Conservation (phyloP, 2,797 vertebrate species). For the Dicrostonyx torquatus region DNA sequence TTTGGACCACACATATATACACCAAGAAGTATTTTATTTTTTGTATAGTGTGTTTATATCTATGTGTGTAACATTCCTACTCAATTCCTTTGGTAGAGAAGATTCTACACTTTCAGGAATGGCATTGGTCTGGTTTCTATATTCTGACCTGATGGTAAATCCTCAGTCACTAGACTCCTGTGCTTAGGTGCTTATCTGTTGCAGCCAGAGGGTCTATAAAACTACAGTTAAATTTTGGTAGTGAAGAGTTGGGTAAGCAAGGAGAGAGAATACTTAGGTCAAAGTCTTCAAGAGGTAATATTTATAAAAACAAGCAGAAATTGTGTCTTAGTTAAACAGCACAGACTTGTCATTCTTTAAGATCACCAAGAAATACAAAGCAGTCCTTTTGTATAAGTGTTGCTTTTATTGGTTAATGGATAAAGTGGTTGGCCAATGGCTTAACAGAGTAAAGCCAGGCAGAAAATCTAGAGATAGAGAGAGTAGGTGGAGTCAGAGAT, state of each 20-base stretch:
- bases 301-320: not conserved
- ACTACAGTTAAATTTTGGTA: not conserved
- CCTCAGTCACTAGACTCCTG: not conserved
- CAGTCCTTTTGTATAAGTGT: not conserved
- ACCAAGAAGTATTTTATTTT: not conserved
- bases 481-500: too few species aligned
- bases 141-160: not conserved
- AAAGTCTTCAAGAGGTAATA: slow-evolving; percentile 12
- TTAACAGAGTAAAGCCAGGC: too few species aligned
- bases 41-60: not conserved
- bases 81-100: slow-evolving; percentile 53
- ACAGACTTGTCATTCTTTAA: slow-evolving; percentile 23
- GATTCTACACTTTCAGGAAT: not conserved
- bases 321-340: slow-evolving; percentile 12
- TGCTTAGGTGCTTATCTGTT: slow-evolving; percentile 34
- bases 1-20: not conserved
- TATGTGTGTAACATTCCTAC: not conserved
- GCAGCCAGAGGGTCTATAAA: not conserved
- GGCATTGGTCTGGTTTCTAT: not conserved
- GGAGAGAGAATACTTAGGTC: not conserved
- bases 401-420: too few species aligned
- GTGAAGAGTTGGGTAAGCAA: not conserved
- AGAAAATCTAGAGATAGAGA: too few species aligned
- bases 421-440: too few species aligned
- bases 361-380: slow-evolving; percentile 17